Percentiles rank a stretch among this genome's conserved stretches.
Conservation (phyloP, 2,888 invertebrate species). For the Deilephila elpenor region DNA sequence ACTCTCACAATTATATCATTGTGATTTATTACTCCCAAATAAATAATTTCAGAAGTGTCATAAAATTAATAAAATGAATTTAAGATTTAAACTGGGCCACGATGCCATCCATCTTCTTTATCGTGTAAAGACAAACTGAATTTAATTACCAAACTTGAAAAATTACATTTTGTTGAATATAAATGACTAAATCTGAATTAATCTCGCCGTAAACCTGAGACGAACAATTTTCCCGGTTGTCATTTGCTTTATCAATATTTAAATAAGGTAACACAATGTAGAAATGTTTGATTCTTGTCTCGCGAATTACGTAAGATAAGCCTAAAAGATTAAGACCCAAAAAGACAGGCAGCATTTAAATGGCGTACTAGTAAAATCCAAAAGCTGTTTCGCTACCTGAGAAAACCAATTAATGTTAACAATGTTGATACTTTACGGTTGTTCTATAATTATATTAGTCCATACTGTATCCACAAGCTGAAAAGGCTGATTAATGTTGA, state of each 20-base stretch:
- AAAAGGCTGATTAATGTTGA: too few relatives aligned
- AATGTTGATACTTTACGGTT: too few relatives aligned
- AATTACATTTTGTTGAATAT: conserved; percentile 21
- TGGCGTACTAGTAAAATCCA: too few relatives aligned
- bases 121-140: conserved; percentile 25
- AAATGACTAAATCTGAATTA: conserved; percentile 13
- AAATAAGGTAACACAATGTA: conserved; percentile 3
- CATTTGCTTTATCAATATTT: conserved; percentile 22
- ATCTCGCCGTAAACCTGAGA: not conserved
- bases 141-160: conserved; percentile 22
- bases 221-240: conserved; percentile 1
- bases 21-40: conserved; percentile 4
- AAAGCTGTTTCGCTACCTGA: too few relatives aligned
- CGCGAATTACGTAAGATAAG: not conserved
- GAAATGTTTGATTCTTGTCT: not conserved
- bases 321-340: not conserved
- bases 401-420: too few relatives aligned
- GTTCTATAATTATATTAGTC: too few relatives aligned
- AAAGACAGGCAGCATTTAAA: too few relatives aligned
- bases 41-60: not conserved
- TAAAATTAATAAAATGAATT: conserved; percentile 6
- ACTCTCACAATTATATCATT: not conserved
- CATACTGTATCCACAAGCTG: too few relatives aligned
- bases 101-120: conserved; percentile 14
- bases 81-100: not conserved